Percentiles rank a stretch among this genome's conserved stretches.
Evolutionary conservation across 2,888 invertebrate genomes (phyloP).

Genomic region (Linyphia triangularis): DNA sequence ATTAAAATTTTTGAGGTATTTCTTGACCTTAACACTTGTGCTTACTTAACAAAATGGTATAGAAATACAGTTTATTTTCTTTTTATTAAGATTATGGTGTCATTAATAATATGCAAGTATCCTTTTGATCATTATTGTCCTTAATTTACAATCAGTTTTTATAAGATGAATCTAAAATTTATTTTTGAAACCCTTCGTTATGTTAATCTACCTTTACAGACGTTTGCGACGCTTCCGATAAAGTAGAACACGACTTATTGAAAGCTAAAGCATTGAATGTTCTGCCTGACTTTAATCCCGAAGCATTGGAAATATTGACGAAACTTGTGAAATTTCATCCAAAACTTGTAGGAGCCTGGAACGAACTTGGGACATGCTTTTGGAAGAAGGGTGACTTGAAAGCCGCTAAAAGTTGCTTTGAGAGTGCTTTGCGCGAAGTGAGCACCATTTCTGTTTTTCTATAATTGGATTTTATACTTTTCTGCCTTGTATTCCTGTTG

Average conservation of each 20-base stretch:
- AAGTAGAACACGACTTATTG: slow-evolving; percentile 84
- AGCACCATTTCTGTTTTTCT: not conserved
- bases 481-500: not conserved
- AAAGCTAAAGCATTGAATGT: slow-evolving; percentile 89
- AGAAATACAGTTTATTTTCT: too few relatives aligned
- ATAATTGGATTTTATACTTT: not conserved
- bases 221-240: slow-evolving; percentile 78
- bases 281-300: slow-evolving; percentile 84
- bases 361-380: slow-evolving; percentile 92
- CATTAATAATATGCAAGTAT: too few relatives aligned
- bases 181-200: not conserved
- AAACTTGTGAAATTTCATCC: slow-evolving; percentile 92
- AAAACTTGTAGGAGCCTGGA: slow-evolving; percentile 90
- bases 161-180: too few relatives aligned
- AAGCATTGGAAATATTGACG: slow-evolving; percentile 87
- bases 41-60: too few relatives aligned
- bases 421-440: slow-evolving; percentile 83
- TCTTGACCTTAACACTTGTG: too few relatives aligned
- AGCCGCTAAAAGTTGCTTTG: slow-evolving; percentile 90
- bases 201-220: slow-evolving; percentile 39
- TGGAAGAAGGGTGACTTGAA: slow-evolving; percentile 91
- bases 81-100: too few relatives aligned
- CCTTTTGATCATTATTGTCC: too few relatives aligned
- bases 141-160: too few relatives aligned
- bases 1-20: too few relatives aligned